Evolutionary conservation across 2,888 invertebrate genomes (phyloP), one percentile per base, ranked within the genome.

Genomic region (Fragum fragum): DNA sequence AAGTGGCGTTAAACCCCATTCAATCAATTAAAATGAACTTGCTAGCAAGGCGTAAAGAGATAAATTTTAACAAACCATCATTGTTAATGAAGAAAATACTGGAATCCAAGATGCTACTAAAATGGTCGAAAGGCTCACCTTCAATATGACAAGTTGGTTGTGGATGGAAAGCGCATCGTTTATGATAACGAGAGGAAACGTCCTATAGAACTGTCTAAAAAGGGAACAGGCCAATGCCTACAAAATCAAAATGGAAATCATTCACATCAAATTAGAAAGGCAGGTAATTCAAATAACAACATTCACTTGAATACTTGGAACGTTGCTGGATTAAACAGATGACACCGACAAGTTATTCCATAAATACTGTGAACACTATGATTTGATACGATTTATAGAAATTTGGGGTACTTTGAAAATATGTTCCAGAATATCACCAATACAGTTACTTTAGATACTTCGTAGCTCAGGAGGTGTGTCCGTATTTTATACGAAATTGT

Each of bases 341-440:
- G 52, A 53, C 28, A 53, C 52, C 29, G 53, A 70, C 52, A 52
- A 18, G 3, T 11, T 21, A 3, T 70, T 70, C 52, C 6, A 1
- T 14, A n/a, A 52, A 14, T 70, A 53, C 47, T 53, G 52, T 39
- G 21, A 52, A 39, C 9, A 18, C 1, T 70, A 47, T 70, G 70
- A 70, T 28, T 47, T 52, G 1, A 36, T 70, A 23, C 18, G 29
- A 9, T n/a, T 70, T 28, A 23, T 70, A 9, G 53, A 70, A 52
- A 53, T 53, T 18, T 70, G 70, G 70, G 70, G 70, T 11, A 52
- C 9, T 70, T 70, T 70, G 70, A 70, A 18, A 52, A 52, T 18
- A 14, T 28, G 6, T 70, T 9, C 29, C 52, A 28, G 70, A 26
- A n/a, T 52, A 70, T 36, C 47, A 18, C 18, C 26, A 14, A 29